Conservation (phyloP, 2,888 invertebrate species). For the Lysandra bellargus region DNA sequence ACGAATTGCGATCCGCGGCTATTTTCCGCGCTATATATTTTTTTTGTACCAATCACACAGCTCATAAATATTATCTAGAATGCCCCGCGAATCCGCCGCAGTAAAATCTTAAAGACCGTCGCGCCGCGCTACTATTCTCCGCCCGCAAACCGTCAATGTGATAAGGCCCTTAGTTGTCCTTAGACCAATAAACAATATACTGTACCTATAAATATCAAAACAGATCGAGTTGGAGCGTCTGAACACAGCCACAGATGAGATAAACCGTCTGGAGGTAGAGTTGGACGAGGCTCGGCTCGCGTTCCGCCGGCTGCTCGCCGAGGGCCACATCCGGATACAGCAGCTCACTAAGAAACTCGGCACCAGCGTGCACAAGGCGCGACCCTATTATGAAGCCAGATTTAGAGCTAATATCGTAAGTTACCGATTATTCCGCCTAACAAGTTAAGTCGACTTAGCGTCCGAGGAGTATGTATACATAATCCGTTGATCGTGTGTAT, state of each 20-base stretch:
- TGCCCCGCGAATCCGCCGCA: too few relatives aligned
- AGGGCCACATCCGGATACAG: conserved; percentile 91
- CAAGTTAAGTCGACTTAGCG: too few relatives aligned
- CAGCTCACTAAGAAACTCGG: conserved; percentile 90
- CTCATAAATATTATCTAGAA: too few relatives aligned
- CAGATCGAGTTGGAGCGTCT: conserved; percentile 91
- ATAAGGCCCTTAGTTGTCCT: too few relatives aligned
- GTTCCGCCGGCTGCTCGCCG: conserved; percentile 90
- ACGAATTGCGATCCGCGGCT: background rate
- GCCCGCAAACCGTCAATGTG: too few relatives aligned
- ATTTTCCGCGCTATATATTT: background rate
- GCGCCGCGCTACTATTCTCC: too few relatives aligned
- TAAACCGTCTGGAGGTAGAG: conserved; percentile 94
- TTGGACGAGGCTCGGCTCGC: conserved; percentile 91
- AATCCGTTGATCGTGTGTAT: too few relatives aligned
- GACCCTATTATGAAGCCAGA: conserved; percentile 94
- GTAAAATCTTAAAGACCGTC: too few relatives aligned
- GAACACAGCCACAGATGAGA: conserved; percentile 95
- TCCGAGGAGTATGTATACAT: too few relatives aligned
- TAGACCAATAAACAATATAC: too few relatives aligned
- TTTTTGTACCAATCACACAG: too few relatives aligned
- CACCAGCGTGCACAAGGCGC: conserved; percentile 91
- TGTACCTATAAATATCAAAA: background rate
- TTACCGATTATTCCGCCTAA: conserved; percentile 35
- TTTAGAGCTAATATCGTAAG: conserved; percentile 89